Conservation (phyloP, 1,140 invertebrate species). For the Gryon sp. region DNA sequence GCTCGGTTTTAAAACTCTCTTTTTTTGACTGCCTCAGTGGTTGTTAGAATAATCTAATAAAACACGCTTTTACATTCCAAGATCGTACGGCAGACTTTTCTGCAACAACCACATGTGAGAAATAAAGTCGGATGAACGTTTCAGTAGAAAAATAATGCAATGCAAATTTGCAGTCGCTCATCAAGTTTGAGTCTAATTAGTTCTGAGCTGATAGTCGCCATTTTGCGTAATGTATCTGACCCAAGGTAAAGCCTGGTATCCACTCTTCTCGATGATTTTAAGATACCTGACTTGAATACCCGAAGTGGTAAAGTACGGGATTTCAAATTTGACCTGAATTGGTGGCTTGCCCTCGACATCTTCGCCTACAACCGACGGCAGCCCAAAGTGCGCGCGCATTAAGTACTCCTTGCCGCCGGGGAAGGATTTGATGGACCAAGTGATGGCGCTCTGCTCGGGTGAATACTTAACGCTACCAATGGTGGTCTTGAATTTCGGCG, state of each 20-base stretch:
- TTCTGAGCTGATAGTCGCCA: constrained; percentile 98
- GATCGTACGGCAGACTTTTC: too few species aligned
- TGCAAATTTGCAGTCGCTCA: neutral
- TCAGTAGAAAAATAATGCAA: constrained; percentile 8
- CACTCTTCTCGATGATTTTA: constrained; percentile 99
- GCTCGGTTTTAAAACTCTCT: constrained; percentile 12
- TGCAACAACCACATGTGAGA: too few species aligned
- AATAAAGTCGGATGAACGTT: too few species aligned
- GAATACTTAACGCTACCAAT: constrained; percentile 99
- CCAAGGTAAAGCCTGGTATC: constrained; percentile 99
- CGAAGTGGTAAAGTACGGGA: constrained; percentile 99
- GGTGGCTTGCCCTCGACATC: constrained; percentile 98
- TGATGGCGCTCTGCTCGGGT: constrained; percentile 98
- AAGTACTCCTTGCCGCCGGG: constrained; percentile 99
- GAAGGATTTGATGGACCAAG: constrained; percentile 99
- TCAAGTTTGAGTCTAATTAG: constrained; percentile 83
- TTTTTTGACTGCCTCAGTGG: constrained; percentile 5
- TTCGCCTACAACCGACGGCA: constrained; percentile 97
- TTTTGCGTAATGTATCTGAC: constrained; percentile 99
- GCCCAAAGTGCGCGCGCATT: constrained; percentile 99
- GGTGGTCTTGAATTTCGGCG: constrained; percentile 99
- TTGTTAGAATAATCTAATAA: constrained; percentile 41
- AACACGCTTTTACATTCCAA: constrained; percentile 26
- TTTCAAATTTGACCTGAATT: constrained; percentile 99
- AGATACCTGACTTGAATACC: constrained; percentile 99